Conservation (phyloP, 1,140 invertebrate genomes). For the Steinernema feltiae region DNA sequence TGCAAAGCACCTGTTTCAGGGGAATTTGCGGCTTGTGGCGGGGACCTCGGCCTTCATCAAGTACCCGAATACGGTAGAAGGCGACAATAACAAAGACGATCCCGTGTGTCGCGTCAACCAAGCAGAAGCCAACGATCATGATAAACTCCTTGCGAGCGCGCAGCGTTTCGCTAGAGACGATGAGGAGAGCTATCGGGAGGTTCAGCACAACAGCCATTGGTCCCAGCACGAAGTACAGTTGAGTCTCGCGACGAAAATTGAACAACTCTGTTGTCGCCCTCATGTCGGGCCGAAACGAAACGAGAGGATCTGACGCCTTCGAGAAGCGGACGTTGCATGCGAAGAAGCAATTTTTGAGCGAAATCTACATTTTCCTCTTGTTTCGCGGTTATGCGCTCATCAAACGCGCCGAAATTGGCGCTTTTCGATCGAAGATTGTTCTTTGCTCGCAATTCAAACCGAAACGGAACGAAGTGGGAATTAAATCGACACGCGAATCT, state of each 20-base stretch:
- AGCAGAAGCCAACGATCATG: neutral
- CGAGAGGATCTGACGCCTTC: too few relatives aligned
- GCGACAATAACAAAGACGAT: neutral
- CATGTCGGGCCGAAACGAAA: too few relatives aligned
- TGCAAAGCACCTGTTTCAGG: neutral
- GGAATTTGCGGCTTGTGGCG: neutral
- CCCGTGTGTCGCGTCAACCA: neutral
- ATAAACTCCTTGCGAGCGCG: neutral
- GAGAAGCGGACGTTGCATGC: too few relatives aligned
- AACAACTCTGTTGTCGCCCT: neutral
- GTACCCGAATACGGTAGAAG: neutral
- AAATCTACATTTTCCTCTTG: too few relatives aligned
- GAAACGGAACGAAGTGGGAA: too few relatives aligned
- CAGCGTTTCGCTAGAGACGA: neutral
- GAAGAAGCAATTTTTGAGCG: too few relatives aligned
- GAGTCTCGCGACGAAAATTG: neutral
- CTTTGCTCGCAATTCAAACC: too few relatives aligned
- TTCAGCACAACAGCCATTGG: neutral
- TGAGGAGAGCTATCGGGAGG: neutral
- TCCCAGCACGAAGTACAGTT: neutral
- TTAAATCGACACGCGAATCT: too few relatives aligned
- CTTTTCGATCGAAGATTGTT: too few relatives aligned
- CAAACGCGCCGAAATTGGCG: too few relatives aligned
- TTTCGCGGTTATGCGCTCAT: too few relatives aligned
- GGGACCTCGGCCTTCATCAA: neutral